A percentile compares a stretch with the other conserved stretches of the same genome.
phyloP scores from a whole-genome alignment of 2,113 vertebrate species.

The Neolamprologus fasciatus region DNA sequence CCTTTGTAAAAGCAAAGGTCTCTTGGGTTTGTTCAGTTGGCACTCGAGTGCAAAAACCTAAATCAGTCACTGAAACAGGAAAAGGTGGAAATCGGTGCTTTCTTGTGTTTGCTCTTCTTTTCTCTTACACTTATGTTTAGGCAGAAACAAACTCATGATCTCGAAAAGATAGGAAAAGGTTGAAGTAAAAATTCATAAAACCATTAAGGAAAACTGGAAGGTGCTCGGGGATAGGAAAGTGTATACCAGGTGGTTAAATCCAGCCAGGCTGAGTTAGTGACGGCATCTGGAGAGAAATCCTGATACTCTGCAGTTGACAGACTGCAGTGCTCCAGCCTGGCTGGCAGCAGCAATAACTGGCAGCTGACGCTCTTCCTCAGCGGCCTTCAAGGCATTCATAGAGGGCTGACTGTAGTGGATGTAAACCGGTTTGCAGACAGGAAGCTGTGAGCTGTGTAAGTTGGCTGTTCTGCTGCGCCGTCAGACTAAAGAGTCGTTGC shows the following conservation, averaged over 20 bases:
- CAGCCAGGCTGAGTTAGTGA: background rate
- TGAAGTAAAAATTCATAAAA: background rate
- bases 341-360: background rate
- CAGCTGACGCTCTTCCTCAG: background rate
- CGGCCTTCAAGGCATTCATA: background rate
- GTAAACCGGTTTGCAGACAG: background rate
- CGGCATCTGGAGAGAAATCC: background rate
- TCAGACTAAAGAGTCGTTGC: slow-evolving; percentile 15
- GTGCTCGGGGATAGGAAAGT: background rate
- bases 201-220: background rate
- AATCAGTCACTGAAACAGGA: background rate
- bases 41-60: background rate
- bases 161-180: background rate
- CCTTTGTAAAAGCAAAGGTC: background rate
- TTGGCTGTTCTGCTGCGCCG: background rate
- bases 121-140: background rate
- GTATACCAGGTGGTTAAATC: background rate
- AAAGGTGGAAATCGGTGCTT: background rate
- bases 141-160: background rate
- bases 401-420: background rate
- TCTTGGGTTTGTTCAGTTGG: background rate
- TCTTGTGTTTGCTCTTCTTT: background rate
- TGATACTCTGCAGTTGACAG: background rate
- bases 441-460: background rate
- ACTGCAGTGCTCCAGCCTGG: background rate